Percentiles rank a stretch among this genome's conserved stretches.
Evolutionary conservation across 1,140 invertebrate species (phyloP).

Genomic region (Mycetomoellerius zeteki): DNA sequence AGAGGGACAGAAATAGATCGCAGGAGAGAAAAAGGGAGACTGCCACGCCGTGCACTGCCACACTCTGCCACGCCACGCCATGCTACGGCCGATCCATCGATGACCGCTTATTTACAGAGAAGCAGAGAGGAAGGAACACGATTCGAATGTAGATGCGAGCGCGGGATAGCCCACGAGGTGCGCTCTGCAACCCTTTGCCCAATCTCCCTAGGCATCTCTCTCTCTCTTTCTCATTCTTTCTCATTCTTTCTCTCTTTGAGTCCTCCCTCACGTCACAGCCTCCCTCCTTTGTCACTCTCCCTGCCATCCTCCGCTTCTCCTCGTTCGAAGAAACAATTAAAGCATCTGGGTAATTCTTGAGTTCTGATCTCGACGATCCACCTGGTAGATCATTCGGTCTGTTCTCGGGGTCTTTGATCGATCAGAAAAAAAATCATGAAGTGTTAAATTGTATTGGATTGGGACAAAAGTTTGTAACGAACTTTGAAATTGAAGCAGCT

Average conservation of each 20-base stretch:
- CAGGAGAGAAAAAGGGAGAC: conserved; percentile 11
- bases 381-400: conserved; percentile 40
- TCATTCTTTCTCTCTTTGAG: background rate
- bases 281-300: conserved; percentile 43
- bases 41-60: conserved; percentile 19
- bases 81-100: conserved; percentile 77
- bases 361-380: conserved; percentile 66
- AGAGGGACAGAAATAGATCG: conserved; percentile 62
- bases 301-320: conserved; percentile 24
- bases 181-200: conserved; percentile 73
- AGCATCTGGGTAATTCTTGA: conserved; percentile 80
- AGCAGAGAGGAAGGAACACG: conserved; percentile 74
- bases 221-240: conserved; percentile 21
- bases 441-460: too few relatives aligned
- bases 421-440: background rate
- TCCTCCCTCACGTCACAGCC: background rate
- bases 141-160: conserved; percentile 75
- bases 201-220: conserved; percentile 72
- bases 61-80: conserved; percentile 35
- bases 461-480: background rate
- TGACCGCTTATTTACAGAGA: conserved; percentile 83
- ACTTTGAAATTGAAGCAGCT: too few relatives aligned
- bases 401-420: conserved; percentile 34
- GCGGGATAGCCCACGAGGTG: conserved; percentile 77
- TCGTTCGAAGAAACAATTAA: conserved; percentile 81